Conservation (phyloP, 2,113 vertebrate species). For the Callospermophilus lateralis region DNA sequence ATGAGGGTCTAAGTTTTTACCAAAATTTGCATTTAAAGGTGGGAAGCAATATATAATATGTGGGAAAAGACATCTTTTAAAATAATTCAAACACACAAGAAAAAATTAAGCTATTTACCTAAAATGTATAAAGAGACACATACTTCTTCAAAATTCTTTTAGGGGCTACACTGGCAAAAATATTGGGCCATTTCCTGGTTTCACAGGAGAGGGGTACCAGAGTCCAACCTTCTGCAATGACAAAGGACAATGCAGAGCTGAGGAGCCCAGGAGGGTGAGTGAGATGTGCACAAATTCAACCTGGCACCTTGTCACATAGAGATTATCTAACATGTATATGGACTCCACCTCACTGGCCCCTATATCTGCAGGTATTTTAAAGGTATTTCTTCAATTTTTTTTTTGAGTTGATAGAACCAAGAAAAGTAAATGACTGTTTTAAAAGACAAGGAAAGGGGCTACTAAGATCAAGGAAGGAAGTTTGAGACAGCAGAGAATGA, state of each 20-base stretch:
- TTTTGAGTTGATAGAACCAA: background rate
- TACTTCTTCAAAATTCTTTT: background rate
- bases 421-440: background rate
- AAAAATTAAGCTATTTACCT: background rate
- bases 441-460: background rate
- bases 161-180: background rate
- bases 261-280: background rate
- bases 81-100: background rate
- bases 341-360: no score
- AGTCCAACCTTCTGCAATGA: background rate
- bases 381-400: background rate
- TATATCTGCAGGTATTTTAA: background rate
- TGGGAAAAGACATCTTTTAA: background rate
- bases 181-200: background rate
- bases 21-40: background rate
- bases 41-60: background rate
- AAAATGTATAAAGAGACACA: background rate
- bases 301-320: background rate
- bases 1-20: background rate
- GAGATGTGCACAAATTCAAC: no score
- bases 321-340: rapidly evolving
- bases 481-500: background rate
- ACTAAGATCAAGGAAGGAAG: background rate
- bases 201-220: rapidly evolving
- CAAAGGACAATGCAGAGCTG: no score